phyloP scores from a whole-genome alignment of 1,140 invertebrate species.

The Mactra quadrangularis region DNA sequence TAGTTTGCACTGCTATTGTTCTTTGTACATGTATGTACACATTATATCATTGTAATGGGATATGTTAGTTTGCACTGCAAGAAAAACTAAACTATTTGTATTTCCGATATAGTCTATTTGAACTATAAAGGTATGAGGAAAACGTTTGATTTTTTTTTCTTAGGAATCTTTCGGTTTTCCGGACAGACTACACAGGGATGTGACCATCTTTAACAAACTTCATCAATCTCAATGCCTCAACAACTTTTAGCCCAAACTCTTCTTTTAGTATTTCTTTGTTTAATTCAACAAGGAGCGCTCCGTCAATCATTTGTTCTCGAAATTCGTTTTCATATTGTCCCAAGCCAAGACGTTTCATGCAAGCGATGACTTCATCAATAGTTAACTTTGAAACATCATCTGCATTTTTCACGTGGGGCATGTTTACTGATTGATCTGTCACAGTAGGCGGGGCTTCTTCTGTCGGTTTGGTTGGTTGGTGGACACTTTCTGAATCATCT shows the following conservation, averaged over 20 bases:
- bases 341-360: conserved; percentile 30
- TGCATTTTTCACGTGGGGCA: no score
- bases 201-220: conserved; percentile 53
- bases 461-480: not conserved
- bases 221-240: conserved; percentile 36
- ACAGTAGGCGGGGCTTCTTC: no score
- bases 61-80: no score
- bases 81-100: no score
- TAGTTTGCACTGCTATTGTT: no score
- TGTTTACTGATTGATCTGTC: not conserved
- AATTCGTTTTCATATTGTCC: conserved; percentile 29
- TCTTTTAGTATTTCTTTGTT: conserved; percentile 28
- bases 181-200: no score
- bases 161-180: no score
- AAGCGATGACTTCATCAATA: conserved; percentile 35
- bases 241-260: conserved; percentile 34
- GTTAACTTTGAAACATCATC: conserved; percentile 25
- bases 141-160: no score
- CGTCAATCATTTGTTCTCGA: conserved; percentile 41
- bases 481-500: not conserved
- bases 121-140: no score
- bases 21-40: no score
- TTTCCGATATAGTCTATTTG: no score
- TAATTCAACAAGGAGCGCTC: conserved; percentile 26
- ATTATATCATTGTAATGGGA: no score